Conservation (phyloP, 2,797 vertebrate genomes). For the Microcaecilia unicolor region DNA sequence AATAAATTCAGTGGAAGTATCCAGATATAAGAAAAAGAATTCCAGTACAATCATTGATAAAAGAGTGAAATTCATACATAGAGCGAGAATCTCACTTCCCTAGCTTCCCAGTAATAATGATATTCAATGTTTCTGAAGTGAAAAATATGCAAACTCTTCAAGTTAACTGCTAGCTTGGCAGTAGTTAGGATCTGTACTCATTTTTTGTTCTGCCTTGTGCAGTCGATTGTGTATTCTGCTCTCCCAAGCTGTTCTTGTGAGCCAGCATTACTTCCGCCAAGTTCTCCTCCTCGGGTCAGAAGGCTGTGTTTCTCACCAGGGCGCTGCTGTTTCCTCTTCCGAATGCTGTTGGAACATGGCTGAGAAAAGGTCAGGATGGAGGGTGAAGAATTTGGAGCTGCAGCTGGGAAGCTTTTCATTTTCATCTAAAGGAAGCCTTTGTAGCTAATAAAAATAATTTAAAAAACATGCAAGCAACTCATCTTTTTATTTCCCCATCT, state of each 20-base stretch:
- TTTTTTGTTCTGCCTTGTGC: slow-evolving; percentile 8
- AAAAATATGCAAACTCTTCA: slow-evolving; percentile 13
- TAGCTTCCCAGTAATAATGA: slow-evolving; percentile 1
- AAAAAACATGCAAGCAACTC: slow-evolving; percentile 24
- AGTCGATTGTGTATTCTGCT: slow-evolving; percentile 23
- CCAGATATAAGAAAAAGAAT: too few relatives aligned
- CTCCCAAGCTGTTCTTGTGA: slow-evolving; percentile 19
- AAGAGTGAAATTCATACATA: too few relatives aligned
- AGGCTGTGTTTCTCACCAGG: slow-evolving; percentile 59
- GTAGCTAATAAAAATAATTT: slow-evolving; percentile 8
- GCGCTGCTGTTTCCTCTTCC: slow-evolving; percentile 62
- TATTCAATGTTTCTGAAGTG: slow-evolving; percentile 14
- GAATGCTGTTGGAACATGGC: slow-evolving; percentile 51
- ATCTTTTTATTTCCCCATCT: slow-evolving; percentile 4
- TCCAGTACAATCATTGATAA: too few relatives aligned
- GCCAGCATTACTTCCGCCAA: slow-evolving; percentile 46
- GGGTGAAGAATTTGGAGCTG: slow-evolving; percentile 49
- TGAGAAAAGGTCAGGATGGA: slow-evolving; percentile 55
- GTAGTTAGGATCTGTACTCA: slow-evolving; percentile 1
- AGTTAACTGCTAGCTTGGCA: slow-evolving; percentile 18
- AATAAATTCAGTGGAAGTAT: too few relatives aligned
- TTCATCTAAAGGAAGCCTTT: slow-evolving; percentile 35
- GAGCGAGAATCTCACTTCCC: slow-evolving; percentile 3
- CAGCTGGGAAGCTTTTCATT: slow-evolving; percentile 53
- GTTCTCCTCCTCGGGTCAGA: slow-evolving; percentile 41